Percentiles rank a stretch among this genome's conserved stretches.
Conservation (phyloP, 2,888 invertebrate species). For the Cheilosia grossa region DNA sequence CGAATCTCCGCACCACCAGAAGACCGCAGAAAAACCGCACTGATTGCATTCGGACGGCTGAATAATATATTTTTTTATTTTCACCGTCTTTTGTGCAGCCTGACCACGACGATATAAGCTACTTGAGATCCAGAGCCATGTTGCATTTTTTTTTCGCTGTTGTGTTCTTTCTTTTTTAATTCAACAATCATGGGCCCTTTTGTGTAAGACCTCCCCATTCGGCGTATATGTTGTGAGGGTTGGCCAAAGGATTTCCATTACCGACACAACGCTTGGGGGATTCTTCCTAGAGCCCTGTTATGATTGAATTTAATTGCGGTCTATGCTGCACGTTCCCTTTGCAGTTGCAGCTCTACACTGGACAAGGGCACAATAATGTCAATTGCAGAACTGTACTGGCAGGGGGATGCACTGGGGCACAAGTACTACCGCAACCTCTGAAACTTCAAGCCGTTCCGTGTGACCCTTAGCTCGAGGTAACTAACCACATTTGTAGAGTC, state of each 20-base stretch:
- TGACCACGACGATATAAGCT: constrained; percentile 20
- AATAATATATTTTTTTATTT: constrained; percentile 22
- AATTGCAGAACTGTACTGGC: constrained; percentile 38
- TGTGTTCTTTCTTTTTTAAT: constrained; percentile 22
- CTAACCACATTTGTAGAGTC: constrained; percentile 36
- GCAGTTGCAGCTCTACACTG: constrained; percentile 1
- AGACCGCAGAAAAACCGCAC: constrained; percentile 8
- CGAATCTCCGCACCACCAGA: constrained; percentile 3
- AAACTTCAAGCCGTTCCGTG: constrained; percentile 4
- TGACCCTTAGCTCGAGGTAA: constrained; percentile 31
- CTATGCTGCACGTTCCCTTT: constrained; percentile 14
- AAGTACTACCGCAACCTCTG: background rate
- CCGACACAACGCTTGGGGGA: background rate
- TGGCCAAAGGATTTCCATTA: constrained; percentile 22
- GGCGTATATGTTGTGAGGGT: background rate
- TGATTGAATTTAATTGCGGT: constrained; percentile 57
- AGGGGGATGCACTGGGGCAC: background rate
- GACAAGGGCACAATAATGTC: constrained; percentile 58
- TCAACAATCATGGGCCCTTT: constrained; percentile 53
- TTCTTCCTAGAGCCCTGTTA: constrained; percentile 16
- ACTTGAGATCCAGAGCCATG: constrained; percentile 33
- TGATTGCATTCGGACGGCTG: constrained; percentile 40
- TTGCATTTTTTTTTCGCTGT: background rate
- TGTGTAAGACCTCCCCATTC: constrained; percentile 18
- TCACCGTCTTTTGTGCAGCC: constrained; percentile 12